phyloP scores from a whole-genome alignment of 2,113 vertebrate species.

The Diglossa brunneiventris region DNA sequence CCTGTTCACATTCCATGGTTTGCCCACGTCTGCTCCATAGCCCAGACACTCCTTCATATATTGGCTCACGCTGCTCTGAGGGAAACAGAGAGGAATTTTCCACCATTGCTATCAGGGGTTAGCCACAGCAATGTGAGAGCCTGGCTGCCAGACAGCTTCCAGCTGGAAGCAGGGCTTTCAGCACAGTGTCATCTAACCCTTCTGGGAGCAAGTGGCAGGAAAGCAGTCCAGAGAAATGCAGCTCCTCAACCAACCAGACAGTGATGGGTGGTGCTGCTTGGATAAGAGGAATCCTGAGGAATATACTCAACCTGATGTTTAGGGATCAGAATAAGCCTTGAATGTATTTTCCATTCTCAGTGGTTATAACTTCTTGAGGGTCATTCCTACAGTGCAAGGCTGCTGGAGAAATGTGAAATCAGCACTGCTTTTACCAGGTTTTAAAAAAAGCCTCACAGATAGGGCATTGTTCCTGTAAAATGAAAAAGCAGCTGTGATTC shows the following conservation, averaged over 20 bases:
- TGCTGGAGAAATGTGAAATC: background rate
- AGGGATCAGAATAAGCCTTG: background rate
- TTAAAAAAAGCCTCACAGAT: background rate
- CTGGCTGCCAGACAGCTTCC: background rate
- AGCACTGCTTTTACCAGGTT: background rate
- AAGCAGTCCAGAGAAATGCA: background rate
- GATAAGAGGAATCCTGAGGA: background rate
- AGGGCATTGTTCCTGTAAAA: background rate
- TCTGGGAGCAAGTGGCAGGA: background rate
- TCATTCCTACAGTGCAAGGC: background rate
- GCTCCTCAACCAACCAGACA: background rate
- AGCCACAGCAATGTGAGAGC: background rate
- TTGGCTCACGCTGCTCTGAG: background rate
- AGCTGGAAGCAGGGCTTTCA: conserved; percentile 25
- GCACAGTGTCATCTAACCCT: background rate
- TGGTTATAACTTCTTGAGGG: background rate
- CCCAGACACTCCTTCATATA: background rate
- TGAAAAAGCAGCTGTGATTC: background rate
- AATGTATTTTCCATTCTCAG: background rate
- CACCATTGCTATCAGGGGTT: background rate
- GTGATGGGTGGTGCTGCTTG: background rate
- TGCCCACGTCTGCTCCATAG: background rate
- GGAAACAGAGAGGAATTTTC: conserved; percentile 3
- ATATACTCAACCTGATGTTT: background rate
- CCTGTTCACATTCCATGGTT: background rate